phyloP scores from a whole-genome alignment of 2,888 invertebrate genomes.

The Acronicta alni region DNA sequence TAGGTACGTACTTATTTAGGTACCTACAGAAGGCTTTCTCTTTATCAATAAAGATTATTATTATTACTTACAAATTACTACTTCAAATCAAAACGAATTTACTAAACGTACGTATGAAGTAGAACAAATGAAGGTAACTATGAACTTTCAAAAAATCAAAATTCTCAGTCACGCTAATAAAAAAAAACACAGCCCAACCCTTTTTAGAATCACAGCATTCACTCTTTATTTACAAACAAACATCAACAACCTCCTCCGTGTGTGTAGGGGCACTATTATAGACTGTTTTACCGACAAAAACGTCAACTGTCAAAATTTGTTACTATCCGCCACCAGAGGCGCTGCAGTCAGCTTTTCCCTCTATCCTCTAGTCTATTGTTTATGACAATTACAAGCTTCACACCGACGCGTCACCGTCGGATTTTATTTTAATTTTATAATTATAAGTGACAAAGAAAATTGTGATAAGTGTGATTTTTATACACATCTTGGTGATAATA shows the following conservation, averaged over 20 bases:
- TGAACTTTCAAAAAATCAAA: too few relatives aligned
- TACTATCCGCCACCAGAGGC: slow-evolving; percentile 59
- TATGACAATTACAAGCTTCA: slow-evolving; percentile 79
- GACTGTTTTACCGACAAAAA: slow-evolving; percentile 53
- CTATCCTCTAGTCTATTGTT: slow-evolving; percentile 61
- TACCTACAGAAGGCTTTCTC: too few relatives aligned
- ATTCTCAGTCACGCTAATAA: too few relatives aligned
- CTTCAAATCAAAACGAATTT: too few relatives aligned
- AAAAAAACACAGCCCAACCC: too few relatives aligned
- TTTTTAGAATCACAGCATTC: too few relatives aligned
- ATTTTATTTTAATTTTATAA: slow-evolving; percentile 85
- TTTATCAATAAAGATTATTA: too few relatives aligned
- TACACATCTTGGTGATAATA: slow-evolving; percentile 87
- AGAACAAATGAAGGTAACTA: too few relatives aligned
- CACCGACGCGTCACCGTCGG: slow-evolving; percentile 87
- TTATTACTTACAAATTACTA: too few relatives aligned
- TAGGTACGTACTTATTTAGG: too few relatives aligned
- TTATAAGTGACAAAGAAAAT: slow-evolving; percentile 85
- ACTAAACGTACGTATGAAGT: too few relatives aligned
- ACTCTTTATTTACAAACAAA: slow-evolving; percentile 46
- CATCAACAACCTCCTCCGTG: slow-evolving; percentile 14
- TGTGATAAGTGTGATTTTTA: slow-evolving; percentile 89
- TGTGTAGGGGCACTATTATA: slow-evolving; percentile 18
- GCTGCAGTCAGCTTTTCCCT: slow-evolving; percentile 52
- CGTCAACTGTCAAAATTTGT: slow-evolving; percentile 51